Evolutionary conservation across 2,888 invertebrate species (phyloP), one percentile per base, ranked within the genome.

Genomic region (Drosophila mulleri): DNA sequence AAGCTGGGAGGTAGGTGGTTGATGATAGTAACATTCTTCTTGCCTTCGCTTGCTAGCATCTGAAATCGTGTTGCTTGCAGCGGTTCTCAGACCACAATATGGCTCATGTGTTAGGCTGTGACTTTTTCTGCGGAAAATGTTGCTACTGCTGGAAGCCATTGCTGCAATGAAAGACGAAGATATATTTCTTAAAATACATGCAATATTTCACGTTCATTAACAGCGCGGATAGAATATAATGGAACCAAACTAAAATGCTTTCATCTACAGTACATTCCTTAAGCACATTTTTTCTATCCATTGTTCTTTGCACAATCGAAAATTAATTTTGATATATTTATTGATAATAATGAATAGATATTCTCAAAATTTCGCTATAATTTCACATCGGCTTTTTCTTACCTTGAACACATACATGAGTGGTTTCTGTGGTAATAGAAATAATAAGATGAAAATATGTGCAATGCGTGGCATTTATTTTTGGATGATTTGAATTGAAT

Each of bases 131-230:
- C 78, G 74, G 67, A 67, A 75, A 69, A 65, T 61, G 59, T 66
- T 82, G 88, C 78, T 88, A 85, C 84, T 90, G 80, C 79, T 91
- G 91, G 91, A 92, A 91, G 92, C 90, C 92, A 92, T 92, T 89
- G 91, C 90, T 91, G 83, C 56, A 90, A 89, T 56, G 64, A 75
- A 72, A 56, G 74, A 53, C n/a, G 70, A 23, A 68, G 67, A 60
- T 47, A 41, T 65, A 50, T 57, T 50, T 50, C 14, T 32, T 50
- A 14, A 50, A 35, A 50, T 14, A 8, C 18, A 18, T 20, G 18
- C 14, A 18, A 32, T 18, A 35, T 35, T 20, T 12, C 14, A n/a
- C 6, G 4, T 32, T 50, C n/a, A 45, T 45, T 45, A 44, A 20
- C 20, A 12, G 20, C 12, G 44, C 7, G 1, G 20, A 44, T 20